Percentiles rank a stretch among this genome's conserved stretches.
Conservation (phyloP, 2,888 invertebrate genomes). For the Nymphalis urticae region DNA sequence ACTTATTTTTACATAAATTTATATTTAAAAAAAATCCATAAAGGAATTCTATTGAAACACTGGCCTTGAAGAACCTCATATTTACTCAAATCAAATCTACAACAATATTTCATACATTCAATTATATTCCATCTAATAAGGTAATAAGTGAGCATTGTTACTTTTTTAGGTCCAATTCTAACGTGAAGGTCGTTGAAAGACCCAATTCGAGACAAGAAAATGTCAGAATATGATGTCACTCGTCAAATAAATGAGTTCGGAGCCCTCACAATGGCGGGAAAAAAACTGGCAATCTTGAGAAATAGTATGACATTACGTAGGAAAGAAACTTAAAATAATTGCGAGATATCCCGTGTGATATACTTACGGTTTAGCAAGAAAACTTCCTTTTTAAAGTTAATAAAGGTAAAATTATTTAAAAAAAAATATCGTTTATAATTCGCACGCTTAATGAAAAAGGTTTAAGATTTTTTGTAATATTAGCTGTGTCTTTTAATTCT, state of each 20-base stretch:
- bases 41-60: not conserved
- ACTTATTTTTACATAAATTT: too few relatives aligned
- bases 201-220: conserved; percentile 25
- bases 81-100: not conserved
- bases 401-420: not conserved
- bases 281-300: conserved; percentile 30
- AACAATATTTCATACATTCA: not conserved
- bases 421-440: too few relatives aligned
- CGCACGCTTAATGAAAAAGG: too few relatives aligned
- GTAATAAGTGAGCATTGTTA: conserved; percentile 7
- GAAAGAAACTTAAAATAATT: conserved; percentile 19
- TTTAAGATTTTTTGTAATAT: too few relatives aligned
- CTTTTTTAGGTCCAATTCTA: conserved; percentile 1
- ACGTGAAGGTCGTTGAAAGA: conserved; percentile 14
- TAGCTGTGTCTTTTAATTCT: too few relatives aligned
- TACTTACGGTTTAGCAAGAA: not conserved
- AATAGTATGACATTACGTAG: conserved; percentile 25
- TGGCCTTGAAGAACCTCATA: not conserved
- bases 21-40: too few relatives aligned
- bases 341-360: not conserved
- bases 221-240: conserved; percentile 31
- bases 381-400: not conserved
- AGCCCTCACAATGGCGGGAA: conserved; percentile 29
- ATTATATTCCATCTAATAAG: not conserved
- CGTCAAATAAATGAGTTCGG: conserved; percentile 36